Percentiles rank a stretch among this genome's conserved stretches.
Conservation (phyloP, 2,888 invertebrate species). For the Agapostemon virescens region DNA sequence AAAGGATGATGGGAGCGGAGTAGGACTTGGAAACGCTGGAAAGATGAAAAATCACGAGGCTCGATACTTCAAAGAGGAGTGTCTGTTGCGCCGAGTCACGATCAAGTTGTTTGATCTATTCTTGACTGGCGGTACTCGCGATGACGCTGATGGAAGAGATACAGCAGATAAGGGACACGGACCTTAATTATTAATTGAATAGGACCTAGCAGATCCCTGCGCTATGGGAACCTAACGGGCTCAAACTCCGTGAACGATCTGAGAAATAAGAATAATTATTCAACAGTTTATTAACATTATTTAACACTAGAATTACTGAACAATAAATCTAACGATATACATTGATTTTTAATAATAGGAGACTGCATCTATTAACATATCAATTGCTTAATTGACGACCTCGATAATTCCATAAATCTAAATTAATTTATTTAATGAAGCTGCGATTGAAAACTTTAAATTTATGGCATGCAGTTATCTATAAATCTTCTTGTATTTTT, state of each 20-base stretch:
- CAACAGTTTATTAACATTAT: too few species aligned
- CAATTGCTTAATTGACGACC: too few species aligned
- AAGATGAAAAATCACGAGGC: not conserved
- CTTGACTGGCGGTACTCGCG: not conserved
- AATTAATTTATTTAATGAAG: too few species aligned
- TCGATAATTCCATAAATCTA: too few species aligned
- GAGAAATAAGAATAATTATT: not conserved
- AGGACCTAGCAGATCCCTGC: not conserved
- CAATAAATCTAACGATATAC: too few species aligned
- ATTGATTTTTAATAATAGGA: too few species aligned
- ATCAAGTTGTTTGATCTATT: constrained; percentile 1
- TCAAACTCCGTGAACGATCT: not conserved
- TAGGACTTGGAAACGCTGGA: not conserved
- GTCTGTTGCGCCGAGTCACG: not conserved
- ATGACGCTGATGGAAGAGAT: not conserved
- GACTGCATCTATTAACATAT: too few species aligned
- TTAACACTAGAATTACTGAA: too few species aligned
- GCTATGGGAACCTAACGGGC: not conserved
- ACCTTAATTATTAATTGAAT: not conserved
- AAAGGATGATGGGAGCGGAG: not conserved
- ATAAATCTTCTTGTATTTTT: too few species aligned
- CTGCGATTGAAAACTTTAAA: too few species aligned
- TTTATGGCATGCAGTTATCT: too few species aligned
- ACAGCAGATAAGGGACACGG: not conserved
- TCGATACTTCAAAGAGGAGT: not conserved